Base-by-base conservation (phyloP, 2,888 invertebrate genomes). In the Synanthedon formicaeformis region DNA sequence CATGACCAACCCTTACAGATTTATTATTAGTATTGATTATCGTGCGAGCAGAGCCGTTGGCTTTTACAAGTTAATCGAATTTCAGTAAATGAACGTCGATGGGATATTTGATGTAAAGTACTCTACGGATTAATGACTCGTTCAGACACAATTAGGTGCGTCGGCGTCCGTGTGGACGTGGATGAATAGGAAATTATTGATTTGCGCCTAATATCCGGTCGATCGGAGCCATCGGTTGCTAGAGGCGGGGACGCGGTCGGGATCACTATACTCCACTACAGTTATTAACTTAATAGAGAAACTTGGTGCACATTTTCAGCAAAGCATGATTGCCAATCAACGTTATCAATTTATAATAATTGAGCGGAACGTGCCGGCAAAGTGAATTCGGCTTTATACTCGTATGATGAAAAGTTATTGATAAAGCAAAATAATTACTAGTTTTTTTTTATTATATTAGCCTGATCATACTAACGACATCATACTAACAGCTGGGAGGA, bases 141-240 rank as follows among this genome's bases (percentile, higher is more conserved):
- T 45, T 45, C 45, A 81, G 74, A 75, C 71, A 67, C 69, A 64
- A 82, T 81, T 81, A 78, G 41, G 53, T 52, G 57, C 54, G 55
- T 55, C 57, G 34, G 34, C 34, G 34, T 10, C 34, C 34, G 67
- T 64, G 60, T 65, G 67, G 58, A 65, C 65, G 34, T 64, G 72
- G 73, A 69, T 58, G 58, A 66, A 63, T 62, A 70, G 81, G 84
- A 85, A 84, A 84, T 86, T 83, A 85, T 84, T 76, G 85, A 85
- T 82, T 84, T 75, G 80, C 63, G 66, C 67, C 78, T 81, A 84
- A 86, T 86, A 77, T 86, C 85, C 85, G 81, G 71, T 59, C 69
- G 73, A 73, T 71, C 65, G 66, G 57, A 59, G 59, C 52, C 58
- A 56, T 71, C 64, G 50, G 50, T 67, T 69, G 69, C 62, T 65